Conservation (phyloP, 2,113 vertebrate genomes). For the Labrus mixtus region DNA sequence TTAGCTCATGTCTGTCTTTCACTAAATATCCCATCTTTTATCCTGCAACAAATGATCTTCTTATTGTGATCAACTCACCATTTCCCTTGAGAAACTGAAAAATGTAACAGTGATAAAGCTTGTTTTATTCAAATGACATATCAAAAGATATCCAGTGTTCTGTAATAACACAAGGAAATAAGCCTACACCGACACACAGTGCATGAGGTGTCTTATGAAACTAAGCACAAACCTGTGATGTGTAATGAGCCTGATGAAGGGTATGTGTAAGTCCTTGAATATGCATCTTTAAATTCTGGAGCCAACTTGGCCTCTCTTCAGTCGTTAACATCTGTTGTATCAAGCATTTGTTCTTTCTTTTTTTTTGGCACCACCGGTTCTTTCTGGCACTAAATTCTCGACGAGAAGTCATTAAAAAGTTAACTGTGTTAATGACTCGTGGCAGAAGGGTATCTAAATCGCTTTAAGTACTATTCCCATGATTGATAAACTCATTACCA, state of each 20-base stretch:
- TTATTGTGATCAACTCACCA: background rate
- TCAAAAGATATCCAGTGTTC: too few relatives aligned
- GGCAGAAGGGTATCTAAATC: background rate
- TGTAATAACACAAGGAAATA: too few relatives aligned
- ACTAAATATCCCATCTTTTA: background rate
- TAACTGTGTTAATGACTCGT: background rate
- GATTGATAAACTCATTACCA: background rate
- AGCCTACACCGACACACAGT: background rate
- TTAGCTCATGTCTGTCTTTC: background rate
- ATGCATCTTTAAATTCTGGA: background rate
- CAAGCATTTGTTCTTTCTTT: background rate
- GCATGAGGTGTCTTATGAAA: background rate
- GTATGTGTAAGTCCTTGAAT: conserved; percentile 13
- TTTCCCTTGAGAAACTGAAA: too few relatives aligned
- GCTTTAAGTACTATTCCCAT: background rate
- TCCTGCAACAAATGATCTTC: background rate
- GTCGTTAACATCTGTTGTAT: conserved; percentile 38
- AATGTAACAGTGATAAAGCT: too few relatives aligned
- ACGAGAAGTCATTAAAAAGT: conserved; percentile 35
- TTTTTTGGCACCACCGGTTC: conserved; percentile 16
- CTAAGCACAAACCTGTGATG: background rate
- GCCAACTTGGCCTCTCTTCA: conserved; percentile 20
- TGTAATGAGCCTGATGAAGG: background rate
- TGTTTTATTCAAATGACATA: too few relatives aligned
- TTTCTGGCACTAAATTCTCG: background rate